Base-by-base conservation (phyloP, 2,888 invertebrate genomes). In the Synergus itoensis region DNA sequence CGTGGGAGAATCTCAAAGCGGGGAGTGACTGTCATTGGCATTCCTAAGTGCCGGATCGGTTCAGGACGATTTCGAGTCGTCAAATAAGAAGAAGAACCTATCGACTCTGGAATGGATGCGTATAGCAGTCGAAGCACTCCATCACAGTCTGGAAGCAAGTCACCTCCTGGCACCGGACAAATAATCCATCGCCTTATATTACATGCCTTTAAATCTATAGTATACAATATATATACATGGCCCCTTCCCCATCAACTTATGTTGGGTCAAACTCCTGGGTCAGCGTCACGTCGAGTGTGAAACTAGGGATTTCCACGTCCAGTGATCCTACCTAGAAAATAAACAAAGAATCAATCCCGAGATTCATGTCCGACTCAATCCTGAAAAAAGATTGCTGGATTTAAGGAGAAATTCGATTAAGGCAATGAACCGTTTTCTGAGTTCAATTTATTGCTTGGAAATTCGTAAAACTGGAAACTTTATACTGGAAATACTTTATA, bases 241-340 rank as follows among this genome's bases (percentile, higher is more conserved):
- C 43, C 18, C 36, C 43, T 62, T 18, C 36, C 28, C 48, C 73
- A 73, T 48, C 48, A 28, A 53, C 69, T 45, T 4, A 48, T 48
- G 18, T 8, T 14, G 67, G 77, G 77, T 77, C 77, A 77, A 77
- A 36, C 63, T 62, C 43, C 16, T 53, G 76, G 79, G 90, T 90
- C 90, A 89, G 84, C 83, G 87, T 88, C 87, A 90, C 86, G 86
- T 90, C 88, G 89, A 91, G 90, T 91, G 91, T 90, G 88, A 91
- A 90, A 90, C 89, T 86, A 84, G 85, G 87, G 89, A 89, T 90
- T 87, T 87, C 81, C 79, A 80, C 76, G 79, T 60, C 78, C 77
- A 79, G 36, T 28, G 18, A 73, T 73, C 21, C 69, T 28, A 73
- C 28, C 48, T 53, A 28, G 36, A 28, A 53, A 73, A 73, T 73